These are phyloP conservation scores for Apostichopus leukothele DNA, from an alignment of 53 echinoderm and acorn worm genomes.

Conservation along the genomic window DNA sequence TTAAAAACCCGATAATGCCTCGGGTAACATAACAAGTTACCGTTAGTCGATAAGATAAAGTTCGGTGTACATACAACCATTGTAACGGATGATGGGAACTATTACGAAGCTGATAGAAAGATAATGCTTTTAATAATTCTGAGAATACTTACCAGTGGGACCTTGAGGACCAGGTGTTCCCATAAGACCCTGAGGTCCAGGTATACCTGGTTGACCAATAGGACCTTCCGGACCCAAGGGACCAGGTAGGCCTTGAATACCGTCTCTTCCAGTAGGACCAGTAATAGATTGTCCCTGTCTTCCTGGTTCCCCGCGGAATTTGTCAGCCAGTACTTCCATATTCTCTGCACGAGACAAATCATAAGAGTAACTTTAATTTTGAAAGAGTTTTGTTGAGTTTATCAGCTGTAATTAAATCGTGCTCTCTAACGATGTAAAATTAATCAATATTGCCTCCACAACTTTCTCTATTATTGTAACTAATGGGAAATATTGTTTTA, in stretches of 20 bases:
- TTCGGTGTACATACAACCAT: too few species aligned
- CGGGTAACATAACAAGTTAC: too few species aligned
- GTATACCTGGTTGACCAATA: conserved; percentile 55
- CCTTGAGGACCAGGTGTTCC: conserved; percentile 30
- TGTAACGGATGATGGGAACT: too few species aligned
- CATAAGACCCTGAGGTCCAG: conserved; percentile 34
- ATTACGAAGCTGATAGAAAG: not conserved
- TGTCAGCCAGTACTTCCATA: conserved; percentile 36
- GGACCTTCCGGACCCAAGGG: conserved; percentile 59
- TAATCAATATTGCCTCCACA: too few species aligned
- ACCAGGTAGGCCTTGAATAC: not conserved
- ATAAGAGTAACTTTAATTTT: too few species aligned
- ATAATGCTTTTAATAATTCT: not conserved
- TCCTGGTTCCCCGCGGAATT: conserved; percentile 25
- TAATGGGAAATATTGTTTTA: too few species aligned
- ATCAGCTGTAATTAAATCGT: too few species aligned
- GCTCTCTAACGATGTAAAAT: too few species aligned
- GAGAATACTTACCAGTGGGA: not conserved
- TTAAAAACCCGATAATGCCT: too few species aligned
- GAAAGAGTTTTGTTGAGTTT: too few species aligned
- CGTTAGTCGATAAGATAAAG: too few species aligned
- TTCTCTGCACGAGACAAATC: conserved; percentile 7
- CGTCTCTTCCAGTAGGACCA: conserved; percentile 11
- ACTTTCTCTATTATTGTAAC: too few species aligned
- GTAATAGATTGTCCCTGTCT: conserved; percentile 1